Evolutionary conservation across 2,888 invertebrate species (phyloP).

Genomic region (Leptodirus hochenwartii): DNA sequence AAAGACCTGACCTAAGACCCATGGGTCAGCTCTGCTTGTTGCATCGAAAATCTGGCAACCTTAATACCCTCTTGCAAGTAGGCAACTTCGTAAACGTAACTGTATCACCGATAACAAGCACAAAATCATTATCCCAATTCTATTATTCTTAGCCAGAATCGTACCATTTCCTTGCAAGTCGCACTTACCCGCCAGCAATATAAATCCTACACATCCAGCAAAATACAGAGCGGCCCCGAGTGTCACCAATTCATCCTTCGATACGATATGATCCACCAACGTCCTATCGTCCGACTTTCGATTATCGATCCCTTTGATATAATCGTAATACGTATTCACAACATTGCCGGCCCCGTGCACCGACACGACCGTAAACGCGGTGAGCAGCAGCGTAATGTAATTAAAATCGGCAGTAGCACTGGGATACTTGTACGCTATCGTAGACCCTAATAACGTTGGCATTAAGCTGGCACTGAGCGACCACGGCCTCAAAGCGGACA

Average conservation of each 20-base stretch:
- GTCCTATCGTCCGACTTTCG: slow-evolving; percentile 87
- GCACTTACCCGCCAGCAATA: slow-evolving; percentile 22
- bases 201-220: slow-evolving; percentile 48
- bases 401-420: slow-evolving; percentile 56
- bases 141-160: too few species aligned
- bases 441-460: slow-evolving; percentile 79
- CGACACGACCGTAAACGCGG: slow-evolving; percentile 70
- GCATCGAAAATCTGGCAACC: too few species aligned
- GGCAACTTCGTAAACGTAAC: too few species aligned
- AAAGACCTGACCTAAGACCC: too few species aligned
- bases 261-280: slow-evolving; percentile 79
- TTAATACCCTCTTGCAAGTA: too few species aligned
- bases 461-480: slow-evolving; percentile 80
- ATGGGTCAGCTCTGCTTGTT: too few species aligned
- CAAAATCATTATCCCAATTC: too few species aligned
- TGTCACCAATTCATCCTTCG: slow-evolving; percentile 67
- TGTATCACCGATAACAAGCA: too few species aligned
- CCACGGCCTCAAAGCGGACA: slow-evolving; percentile 83
- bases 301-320: slow-evolving; percentile 88
- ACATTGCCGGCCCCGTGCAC: slow-evolving; percentile 95
- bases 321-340: slow-evolving; percentile 93
- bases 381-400: slow-evolving; percentile 59
- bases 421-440: slow-evolving; percentile 68
- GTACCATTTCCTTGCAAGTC: too few species aligned
- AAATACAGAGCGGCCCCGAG: slow-evolving; percentile 78